Conservation (phyloP, 2,113 vertebrate genomes). For the Gallinago media region DNA sequence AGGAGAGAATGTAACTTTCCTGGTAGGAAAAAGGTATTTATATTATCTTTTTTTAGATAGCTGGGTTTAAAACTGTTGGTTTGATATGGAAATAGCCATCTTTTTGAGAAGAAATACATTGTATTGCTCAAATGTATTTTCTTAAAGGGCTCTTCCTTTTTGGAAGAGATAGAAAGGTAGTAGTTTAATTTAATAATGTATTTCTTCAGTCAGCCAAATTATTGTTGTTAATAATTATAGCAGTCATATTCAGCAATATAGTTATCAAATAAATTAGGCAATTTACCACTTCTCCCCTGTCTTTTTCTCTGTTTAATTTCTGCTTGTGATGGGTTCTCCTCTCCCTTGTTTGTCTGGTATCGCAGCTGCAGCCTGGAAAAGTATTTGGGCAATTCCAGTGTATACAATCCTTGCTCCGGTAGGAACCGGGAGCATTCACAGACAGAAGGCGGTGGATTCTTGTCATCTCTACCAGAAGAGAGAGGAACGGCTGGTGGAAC, state of each 20-base stretch:
- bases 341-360: background rate
- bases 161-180: background rate
- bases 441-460: background rate
- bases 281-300: background rate
- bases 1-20: background rate
- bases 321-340: background rate
- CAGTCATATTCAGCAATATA: background rate
- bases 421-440: background rate
- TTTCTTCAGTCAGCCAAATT: background rate
- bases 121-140: background rate
- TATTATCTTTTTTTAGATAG: background rate
- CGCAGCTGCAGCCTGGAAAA: background rate
- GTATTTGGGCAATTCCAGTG: background rate
- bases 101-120: background rate
- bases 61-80: background rate
- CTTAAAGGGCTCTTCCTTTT: background rate
- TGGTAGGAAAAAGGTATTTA: background rate
- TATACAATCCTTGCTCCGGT: background rate
- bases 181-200: background rate
- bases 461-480: background rate
- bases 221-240: background rate
- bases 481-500: background rate
- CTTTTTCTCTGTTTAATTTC: background rate
- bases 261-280: background rate
- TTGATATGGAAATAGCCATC: background rate